Base-by-base conservation (phyloP, 2,113 vertebrate genomes). In the Brachypteracias leptosomus region DNA sequence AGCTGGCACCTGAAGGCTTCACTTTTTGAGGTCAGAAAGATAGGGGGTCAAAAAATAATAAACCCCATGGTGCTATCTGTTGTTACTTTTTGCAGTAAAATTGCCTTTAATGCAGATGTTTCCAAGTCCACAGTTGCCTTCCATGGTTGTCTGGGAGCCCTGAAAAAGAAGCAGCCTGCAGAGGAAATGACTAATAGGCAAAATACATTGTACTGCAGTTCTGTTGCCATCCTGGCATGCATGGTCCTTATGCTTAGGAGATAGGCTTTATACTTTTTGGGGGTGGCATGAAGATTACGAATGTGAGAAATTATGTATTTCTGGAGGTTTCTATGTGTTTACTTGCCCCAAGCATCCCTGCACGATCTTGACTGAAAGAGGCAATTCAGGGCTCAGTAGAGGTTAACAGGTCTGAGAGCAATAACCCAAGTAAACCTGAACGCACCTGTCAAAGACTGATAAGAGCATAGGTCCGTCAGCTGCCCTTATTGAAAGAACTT, bases 381-480 rank as follows among this genome's bases (percentile, higher is more conserved):
- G 36, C 0, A 2, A 90, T 78, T 88, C 44, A 82, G 46, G 51
- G 20, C 65, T 86, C 31, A 4, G 31, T 15, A 67, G 65, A 84
- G 72, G 90, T 94, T 75, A 81, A 90, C 44, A 89, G 85, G 54
- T 86, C 90, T 35, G 21, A 81, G 49, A 88, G 68, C 57, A 94
- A 58, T 83, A 93, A 90, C 61, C 79, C 40, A 67, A 63, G 38
- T 67, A 85, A 84, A 87, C 65, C 79, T 87, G 75, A 95, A 86
- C 3, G 19, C 79, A 88, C 79, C 88, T 95, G 83, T 76, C 83
- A 84, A 87, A 81, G 55, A 40, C 85, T 84, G 90, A 86, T 96
- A 95, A 96, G 68, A 77, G n/a, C 5, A 1, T 9, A 70, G 61
- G 88, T 88, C 75, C 90, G 38, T 84, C 79, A 59, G 54, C 38